Percentiles rank a stretch among this genome's conserved stretches.
phyloP scores from a whole-genome alignment of 2,888 invertebrate genomes.

The Therioaphis trifolii region DNA sequence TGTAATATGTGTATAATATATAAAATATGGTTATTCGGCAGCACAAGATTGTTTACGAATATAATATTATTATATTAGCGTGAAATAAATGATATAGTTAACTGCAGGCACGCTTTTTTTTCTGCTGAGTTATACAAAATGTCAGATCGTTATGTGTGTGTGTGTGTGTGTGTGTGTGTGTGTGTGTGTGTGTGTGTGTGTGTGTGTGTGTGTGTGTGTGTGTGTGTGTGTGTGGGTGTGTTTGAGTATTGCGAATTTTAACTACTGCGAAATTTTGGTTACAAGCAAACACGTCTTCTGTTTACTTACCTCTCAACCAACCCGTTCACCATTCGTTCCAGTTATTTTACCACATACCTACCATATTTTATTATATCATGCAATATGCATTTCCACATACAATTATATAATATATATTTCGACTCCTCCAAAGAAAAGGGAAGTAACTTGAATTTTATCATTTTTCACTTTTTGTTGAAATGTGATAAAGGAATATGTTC shows the following conservation, averaged over 20 bases:
- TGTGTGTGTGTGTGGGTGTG: not conserved
- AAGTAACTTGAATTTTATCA: no score
- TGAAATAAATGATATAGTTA: constrained; percentile 1
- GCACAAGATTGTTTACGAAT: not conserved
- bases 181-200: not conserved
- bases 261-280: not conserved
- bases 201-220: not conserved
- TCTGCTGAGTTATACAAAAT: not conserved
- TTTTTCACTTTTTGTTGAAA: no score
- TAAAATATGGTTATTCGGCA: constrained; percentile 35
- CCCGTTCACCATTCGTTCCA: not conserved
- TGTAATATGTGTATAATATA: constrained; percentile 11
- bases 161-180: not conserved
- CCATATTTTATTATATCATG: no score
- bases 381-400: no score
- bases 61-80: not conserved
- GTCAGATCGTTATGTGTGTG: not conserved
- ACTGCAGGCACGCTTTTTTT: not conserved
- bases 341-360: no score
- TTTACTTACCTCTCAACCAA: not conserved
- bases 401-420: no score
- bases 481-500: no score
- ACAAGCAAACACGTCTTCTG: not conserved
- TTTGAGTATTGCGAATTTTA: not conserved
- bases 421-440: no score